Conservation (phyloP, 2,797 vertebrate species). For the Odontamblyopus rebecca region DNA sequence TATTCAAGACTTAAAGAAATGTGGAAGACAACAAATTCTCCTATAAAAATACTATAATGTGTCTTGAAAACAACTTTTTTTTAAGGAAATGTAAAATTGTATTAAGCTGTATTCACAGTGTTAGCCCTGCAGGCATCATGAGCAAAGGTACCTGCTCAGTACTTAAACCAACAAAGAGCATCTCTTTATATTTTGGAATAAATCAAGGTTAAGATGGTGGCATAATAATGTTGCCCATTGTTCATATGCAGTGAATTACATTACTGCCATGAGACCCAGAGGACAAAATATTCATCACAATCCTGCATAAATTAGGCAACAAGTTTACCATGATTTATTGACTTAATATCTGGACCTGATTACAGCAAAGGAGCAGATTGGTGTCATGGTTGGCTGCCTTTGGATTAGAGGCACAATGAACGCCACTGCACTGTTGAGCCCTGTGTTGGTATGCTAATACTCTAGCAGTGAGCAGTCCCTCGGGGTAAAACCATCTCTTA, state of each 20-base stretch:
- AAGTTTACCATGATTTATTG: slow-evolving; percentile 76
- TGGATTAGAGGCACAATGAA: slow-evolving; percentile 68
- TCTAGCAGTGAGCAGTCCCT: slow-evolving; percentile 53
- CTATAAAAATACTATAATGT: slow-evolving; percentile 7
- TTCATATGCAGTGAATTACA: slow-evolving; percentile 38
- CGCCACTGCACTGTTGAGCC: slow-evolving; percentile 39
- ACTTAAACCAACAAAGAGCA: slow-evolving; percentile 37
- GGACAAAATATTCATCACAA: slow-evolving; percentile 71
- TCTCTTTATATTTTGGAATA: slow-evolving; percentile 35
- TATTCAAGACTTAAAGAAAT: not conserved
- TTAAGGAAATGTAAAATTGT: slow-evolving; percentile 17
- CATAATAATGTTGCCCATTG: slow-evolving; percentile 45
- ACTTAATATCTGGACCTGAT: slow-evolving; percentile 74
- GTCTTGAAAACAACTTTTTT: slow-evolving; percentile 28
- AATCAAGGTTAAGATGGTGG: slow-evolving; percentile 50
- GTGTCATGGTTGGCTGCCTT: slow-evolving; percentile 61
- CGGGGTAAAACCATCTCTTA: slow-evolving; percentile 58
- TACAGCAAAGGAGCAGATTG: slow-evolving; percentile 73
- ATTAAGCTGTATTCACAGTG: slow-evolving; percentile 19
- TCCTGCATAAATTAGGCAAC: slow-evolving; percentile 69
- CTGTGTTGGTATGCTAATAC: slow-evolving; percentile 59
- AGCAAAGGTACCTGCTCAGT: slow-evolving; percentile 20
- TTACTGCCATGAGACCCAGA: slow-evolving; percentile 49
- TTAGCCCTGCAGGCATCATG: slow-evolving; percentile 18
- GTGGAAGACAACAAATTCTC: not conserved